Percentiles rank a stretch among this genome's conserved stretches.
Evolutionary conservation across 2,888 invertebrate genomes (phyloP).

Genomic region (Ceraclea dissimilis): DNA sequence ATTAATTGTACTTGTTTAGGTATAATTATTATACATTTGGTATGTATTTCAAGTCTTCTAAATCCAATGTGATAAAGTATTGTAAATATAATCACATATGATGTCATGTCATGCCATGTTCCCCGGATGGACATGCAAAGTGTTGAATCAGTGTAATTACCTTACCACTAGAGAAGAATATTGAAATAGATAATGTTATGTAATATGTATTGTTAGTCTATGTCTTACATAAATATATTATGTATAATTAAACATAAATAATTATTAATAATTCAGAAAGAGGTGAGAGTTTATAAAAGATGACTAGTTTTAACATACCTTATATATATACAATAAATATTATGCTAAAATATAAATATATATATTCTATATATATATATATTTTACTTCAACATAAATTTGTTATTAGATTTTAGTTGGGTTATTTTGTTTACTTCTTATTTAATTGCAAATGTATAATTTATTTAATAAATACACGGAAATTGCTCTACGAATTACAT

Average conservation of each 20-base stretch:
- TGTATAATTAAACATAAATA: neutral
- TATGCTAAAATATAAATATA: constrained; percentile 7
- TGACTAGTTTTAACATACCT: constrained; percentile 8
- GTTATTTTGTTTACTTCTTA: constrained; percentile 14
- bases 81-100: neutral
- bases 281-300: constrained; percentile 8
- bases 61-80: neutral
- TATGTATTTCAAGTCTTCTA: neutral
- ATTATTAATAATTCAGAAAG: neutral
- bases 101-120: neutral
- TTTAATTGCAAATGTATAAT: constrained; percentile 16
- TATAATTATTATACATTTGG: neutral
- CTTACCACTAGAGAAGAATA: neutral
- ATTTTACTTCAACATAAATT: neutral
- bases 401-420: constrained; percentile 17
- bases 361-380: constrained; percentile 3
- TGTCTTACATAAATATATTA: neutral
- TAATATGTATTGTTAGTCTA: neutral
- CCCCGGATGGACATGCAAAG: neutral
- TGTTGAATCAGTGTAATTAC: neutral
- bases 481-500: neutral
- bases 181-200: neutral
- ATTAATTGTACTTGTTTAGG: too few species aligned
- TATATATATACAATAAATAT: constrained; percentile 11
- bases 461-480: constrained; percentile 17